Base-by-base conservation (phyloP, 2,797 vertebrate genomes). In the Sciaenops ocellatus region DNA sequence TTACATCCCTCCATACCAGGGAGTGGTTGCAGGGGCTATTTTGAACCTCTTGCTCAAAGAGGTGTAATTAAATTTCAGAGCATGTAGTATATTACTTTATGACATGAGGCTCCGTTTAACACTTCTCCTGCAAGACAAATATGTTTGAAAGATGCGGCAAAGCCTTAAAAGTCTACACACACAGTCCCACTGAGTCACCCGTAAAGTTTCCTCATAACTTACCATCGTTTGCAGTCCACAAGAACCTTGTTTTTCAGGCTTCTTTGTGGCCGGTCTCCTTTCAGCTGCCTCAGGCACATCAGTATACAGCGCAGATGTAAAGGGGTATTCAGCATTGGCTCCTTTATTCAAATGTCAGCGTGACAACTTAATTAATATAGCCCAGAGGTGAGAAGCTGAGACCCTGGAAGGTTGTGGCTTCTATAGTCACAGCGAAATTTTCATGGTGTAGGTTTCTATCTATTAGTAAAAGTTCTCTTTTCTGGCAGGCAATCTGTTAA, bases 321-420 rank as follows among this genome's bases (percentile, higher is more conserved):
- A 50, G 0, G 22, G 48, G 47, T 59, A 66, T 61, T 82, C 55
- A 75, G 34, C 34, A 55, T 34, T 26, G 8, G 60, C 61, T 66
- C 70, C 41, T 83, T 56, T 75, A 75, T 85, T 87, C 73, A 89
- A 24, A 87, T 68, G 73, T 79, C 82, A 86, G 44, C 12, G 0
- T 74, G 88, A 90, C 79, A 69, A 18, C 82, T 80, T 79, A 76
- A 85, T 84, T 77, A 69, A 80, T 51, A 15, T 66, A 6, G 68
- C 78, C 80, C 51, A 54, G 69, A 82, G 81, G 83, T 75, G 76
- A 79, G 76, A 87, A 88, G 48, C 73, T 72, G 71, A 90, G 69
- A 79, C 38, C 11, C 60, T 48, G 69, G n/a, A 41, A 64, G 44
- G 60, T 64, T 73, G 64, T 52, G 41, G 38, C 69, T 26, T 65